Evolutionary conservation across 2,113 vertebrate species (phyloP).

Genomic region (Gnathonemus echidnorhynchus): DNA sequence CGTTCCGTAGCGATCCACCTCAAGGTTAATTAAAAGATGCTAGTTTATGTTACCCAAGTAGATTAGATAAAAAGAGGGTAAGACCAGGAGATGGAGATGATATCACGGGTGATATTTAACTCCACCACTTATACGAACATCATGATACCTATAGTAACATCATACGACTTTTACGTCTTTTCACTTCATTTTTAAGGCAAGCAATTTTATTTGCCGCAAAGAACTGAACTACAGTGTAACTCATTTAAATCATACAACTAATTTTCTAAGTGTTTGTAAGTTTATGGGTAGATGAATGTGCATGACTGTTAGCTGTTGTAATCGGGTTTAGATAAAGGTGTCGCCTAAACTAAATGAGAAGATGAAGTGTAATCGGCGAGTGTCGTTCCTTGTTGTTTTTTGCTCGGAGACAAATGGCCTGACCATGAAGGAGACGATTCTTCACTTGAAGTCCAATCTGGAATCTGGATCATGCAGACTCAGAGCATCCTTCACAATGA

Average conservation of each 20-base stretch:
- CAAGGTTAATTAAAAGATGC: conserved; percentile 13
- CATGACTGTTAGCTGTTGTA: background rate
- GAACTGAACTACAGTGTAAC: conserved; percentile 48
- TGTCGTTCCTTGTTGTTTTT: background rate
- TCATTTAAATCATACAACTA: conserved; percentile 49
- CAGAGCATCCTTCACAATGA: background rate
- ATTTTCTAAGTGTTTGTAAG: background rate
- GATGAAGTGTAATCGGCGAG: too few relatives aligned
- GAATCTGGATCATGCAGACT: background rate
- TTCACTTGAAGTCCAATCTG: background rate
- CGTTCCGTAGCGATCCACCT: background rate
- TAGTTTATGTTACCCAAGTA: background rate
- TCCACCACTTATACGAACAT: background rate
- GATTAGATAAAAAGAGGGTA: background rate
- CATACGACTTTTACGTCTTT: background rate
- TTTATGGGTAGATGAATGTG: background rate
- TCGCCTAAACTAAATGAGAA: background rate
- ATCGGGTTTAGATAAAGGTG: background rate
- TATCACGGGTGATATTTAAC: background rate
- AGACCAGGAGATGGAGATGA: background rate
- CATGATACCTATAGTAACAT: background rate
- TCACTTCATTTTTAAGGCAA: background rate
- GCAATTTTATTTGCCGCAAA: background rate
- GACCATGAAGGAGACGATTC: background rate
- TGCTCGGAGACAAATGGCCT: background rate